Base-by-base conservation (phyloP, 2,797 vertebrate genomes). In the Lithobates pipiens region DNA sequence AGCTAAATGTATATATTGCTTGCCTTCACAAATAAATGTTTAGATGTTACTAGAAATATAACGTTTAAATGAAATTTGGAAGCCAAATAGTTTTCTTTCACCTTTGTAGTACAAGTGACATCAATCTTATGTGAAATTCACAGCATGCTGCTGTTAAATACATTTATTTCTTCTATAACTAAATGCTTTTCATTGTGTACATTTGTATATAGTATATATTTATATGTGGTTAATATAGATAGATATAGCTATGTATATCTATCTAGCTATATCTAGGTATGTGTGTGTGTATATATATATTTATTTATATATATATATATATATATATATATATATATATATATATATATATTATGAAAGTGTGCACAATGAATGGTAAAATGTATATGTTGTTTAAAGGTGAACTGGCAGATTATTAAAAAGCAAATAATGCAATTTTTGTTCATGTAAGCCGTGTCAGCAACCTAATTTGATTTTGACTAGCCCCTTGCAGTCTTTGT, bases 1-100 rank as follows among this genome's bases (percentile, higher is more conserved):
- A 29, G 32, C 46, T 74, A 21, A 46, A 75, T 75, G 72, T 67
- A 46, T 76, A 68, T 39, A 9, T 82, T 72, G 9, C 76, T 42
- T 79, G 67, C 67, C 11, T 71, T 78, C 44, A 46, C 11, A 46
- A 46, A 46, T 13, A 27, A 10, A 42, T 63, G 42, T 75, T 67
- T 44, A 61, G n/a, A 61, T 36, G 18, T 27, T 29, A 36, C n/a
- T 75, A 23, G 16, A 76, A 75, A 46, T 67, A 67, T 29, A 36
- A 65, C 25, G 67, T 34, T 67, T 44, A 29, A 46, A 46, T 32
- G n/a, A n/a, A 65, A 32, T 29, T 83, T 6, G 50, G 25, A 83
- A 68, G 18, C 72, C 70, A 61, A 74, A 63, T 82, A 61, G 73
- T 82, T 73, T 72, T 39, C 7, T 42, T 32, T 18, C 10, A 34